phyloP scores from a whole-genome alignment of 1,140 invertebrate species.

The Parasteatoda tepidariorum region DNA sequence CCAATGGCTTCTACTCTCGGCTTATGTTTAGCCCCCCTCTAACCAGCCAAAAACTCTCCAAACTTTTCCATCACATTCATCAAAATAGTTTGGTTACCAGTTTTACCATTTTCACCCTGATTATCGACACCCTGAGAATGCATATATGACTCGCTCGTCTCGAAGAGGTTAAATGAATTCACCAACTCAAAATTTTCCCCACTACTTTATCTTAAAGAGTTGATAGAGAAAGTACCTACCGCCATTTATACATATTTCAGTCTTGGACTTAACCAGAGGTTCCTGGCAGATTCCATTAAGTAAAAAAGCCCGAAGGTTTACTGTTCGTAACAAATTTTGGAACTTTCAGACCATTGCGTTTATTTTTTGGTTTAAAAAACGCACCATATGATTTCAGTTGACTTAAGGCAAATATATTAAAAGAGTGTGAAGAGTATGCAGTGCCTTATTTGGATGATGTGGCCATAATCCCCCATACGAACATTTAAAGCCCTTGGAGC shows the following conservation, averaged over 20 bases:
- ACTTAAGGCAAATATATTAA: not conserved
- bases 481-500: not conserved
- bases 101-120: too few species aligned
- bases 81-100: too few species aligned
- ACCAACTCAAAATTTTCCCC: too few species aligned
- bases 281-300: constrained; percentile 24
- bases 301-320: not conserved
- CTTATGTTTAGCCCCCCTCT: too few species aligned
- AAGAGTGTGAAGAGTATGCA: too few species aligned
- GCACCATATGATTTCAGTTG: not conserved
- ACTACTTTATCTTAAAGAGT: not conserved
- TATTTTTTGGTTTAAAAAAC: not conserved
- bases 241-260: not conserved
- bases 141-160: too few species aligned
- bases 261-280: not conserved
- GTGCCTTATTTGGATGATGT: constrained; percentile 24
- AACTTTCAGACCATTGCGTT: not conserved
- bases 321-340: constrained; percentile 17
- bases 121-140: too few species aligned
- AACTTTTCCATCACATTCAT: too few species aligned
- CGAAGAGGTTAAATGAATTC: not conserved
- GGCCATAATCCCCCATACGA: not conserved
- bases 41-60: too few species aligned
- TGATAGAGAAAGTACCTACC: not conserved
- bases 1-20: too few species aligned